Evolutionary conservation across 2,113 vertebrate genomes (phyloP), one percentile per base, ranked within the genome.

Genomic region (Triplophysa tibetana): DNA sequence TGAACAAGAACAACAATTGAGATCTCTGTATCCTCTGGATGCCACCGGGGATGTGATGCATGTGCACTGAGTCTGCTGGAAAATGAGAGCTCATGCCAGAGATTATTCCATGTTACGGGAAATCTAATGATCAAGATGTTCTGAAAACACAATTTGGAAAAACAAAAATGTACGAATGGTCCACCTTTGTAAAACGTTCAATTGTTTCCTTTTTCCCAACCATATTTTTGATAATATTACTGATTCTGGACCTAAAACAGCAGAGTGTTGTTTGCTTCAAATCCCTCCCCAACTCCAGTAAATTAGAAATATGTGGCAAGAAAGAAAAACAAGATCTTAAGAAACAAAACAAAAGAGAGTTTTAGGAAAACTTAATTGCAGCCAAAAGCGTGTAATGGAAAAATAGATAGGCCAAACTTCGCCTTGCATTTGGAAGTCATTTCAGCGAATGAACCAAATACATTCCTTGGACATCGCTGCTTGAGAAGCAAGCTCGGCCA

Each of bases 381-480:
- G 41, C 73, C 73, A 70, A 77, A 74, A 82, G 16, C 23, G 17
- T 76, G 56, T 43, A 69, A 75, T 74, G 77, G 79, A 82, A 81
- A 83, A 82, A 66, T 26, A 60, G 54, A 8, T 26, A 8, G 7
- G 21, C 58, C 70, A 43, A 63, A 24, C 14, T 78, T 69, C 52
- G 24, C 70, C 61, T 61, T 81, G 80, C 87, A 89, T 87, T 88
- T 87, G 88, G 87, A 86, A 80, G 23, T 69, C 69, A 87, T 86
- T 89, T 85, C 29, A 43, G 80, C 38, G 8, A 72, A 17, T 67
- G 2, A 60, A 68, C 14, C 68, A 11, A 75, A 50, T 14, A 60
- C 19, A 48, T 60, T 56, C 23, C 16, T 76, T 66, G 8, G 21
- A 62, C 13, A 13, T 70, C 43, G 61, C 19, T 43, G 12, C 41